phyloP scores from a whole-genome alignment of 2,113 vertebrate species.

The Carassius auratus region DNA sequence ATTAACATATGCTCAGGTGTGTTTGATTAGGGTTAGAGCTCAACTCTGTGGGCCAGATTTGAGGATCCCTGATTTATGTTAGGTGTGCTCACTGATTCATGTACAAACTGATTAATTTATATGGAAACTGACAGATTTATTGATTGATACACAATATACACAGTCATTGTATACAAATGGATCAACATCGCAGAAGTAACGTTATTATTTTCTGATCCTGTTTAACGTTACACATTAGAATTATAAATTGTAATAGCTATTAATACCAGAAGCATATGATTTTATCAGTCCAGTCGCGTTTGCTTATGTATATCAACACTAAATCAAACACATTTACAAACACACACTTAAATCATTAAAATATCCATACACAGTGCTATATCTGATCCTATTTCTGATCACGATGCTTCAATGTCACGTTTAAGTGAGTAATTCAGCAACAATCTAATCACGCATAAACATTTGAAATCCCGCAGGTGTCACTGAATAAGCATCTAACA shows the following conservation, averaged over 20 bases:
- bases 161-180: neutral
- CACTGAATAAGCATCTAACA: neutral
- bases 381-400: neutral
- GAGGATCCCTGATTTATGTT: neutral
- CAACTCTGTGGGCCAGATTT: too few species aligned
- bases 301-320: neutral
- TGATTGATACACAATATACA: neutral
- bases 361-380: neutral
- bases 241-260: neutral
- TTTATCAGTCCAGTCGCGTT: neutral
- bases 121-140: neutral
- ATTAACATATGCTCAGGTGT: too few species aligned
- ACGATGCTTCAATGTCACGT: neutral
- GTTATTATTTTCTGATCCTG: neutral
- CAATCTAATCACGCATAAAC: neutral
- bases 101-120: neutral
- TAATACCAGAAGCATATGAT: neutral
- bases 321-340: neutral
- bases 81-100: neutral
- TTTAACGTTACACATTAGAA: neutral
- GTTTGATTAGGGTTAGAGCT: too few species aligned
- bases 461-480: neutral
- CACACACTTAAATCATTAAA: neutral
- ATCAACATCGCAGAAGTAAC: neutral
- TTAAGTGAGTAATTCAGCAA: neutral